phyloP scores from a whole-genome alignment of 1,140 invertebrate genomes.

The Atta colombica region DNA sequence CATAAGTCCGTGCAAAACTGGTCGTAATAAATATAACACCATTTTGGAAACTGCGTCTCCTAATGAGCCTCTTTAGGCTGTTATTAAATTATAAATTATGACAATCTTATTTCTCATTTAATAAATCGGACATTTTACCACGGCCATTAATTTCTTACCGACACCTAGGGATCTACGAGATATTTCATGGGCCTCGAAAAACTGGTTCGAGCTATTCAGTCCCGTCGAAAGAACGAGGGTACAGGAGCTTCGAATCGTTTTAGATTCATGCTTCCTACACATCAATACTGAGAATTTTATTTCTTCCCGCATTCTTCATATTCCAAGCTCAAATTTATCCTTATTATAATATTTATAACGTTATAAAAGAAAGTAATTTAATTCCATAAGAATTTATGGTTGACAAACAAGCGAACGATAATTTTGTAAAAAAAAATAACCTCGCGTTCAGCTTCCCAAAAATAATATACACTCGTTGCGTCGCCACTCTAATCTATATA shows the following conservation, averaged over 20 bases:
- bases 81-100: conserved; percentile 86
- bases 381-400: conserved; percentile 17
- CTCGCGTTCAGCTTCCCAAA: too few species aligned
- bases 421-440: conserved; percentile 7
- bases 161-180: conserved; percentile 72
- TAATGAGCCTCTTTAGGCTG: conserved; percentile 82
- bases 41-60: conserved; percentile 81
- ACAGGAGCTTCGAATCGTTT: conserved; percentile 38
- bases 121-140: conserved; percentile 81
- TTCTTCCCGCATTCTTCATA: not conserved
- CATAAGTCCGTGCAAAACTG: conserved; percentile 64
- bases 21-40: conserved; percentile 82
- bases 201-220: conserved; percentile 53
- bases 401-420: conserved; percentile 2
- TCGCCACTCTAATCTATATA: not conserved
- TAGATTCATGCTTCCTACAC: conserved; percentile 18
- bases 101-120: conserved; percentile 82
- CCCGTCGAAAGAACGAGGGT: conserved; percentile 14
- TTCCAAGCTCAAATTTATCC: not conserved
- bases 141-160: conserved; percentile 78
- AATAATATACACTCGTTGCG: not conserved
- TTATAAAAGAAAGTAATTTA: not conserved
- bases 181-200: conserved; percentile 31
- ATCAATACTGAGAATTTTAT: conserved; percentile 23
- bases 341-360: not conserved